Percentiles rank a stretch among this genome's conserved stretches.
Evolutionary conservation across 2,797 vertebrate genomes (phyloP).

Genomic region (Trachurus trachurus): DNA sequence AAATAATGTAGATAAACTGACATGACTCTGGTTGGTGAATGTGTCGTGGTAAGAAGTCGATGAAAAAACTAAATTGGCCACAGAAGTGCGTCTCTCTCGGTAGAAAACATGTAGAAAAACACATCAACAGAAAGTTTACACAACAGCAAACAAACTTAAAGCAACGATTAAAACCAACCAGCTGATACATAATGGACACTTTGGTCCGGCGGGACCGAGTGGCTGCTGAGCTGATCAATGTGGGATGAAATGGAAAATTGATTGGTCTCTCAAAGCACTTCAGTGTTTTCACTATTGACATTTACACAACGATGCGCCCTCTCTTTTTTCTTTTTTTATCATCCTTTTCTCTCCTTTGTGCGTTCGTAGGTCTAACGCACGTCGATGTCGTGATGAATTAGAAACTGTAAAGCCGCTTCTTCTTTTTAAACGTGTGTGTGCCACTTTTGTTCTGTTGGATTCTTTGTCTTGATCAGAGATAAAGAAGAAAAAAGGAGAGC

Average conservation of each 20-base stretch:
- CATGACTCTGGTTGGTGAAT: no score
- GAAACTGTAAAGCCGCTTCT: neutral
- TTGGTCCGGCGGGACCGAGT: neutral
- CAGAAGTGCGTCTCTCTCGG: no score
- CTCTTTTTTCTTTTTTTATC: no score
- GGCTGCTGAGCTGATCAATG: conserved; percentile 8
- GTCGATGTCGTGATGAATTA: neutral
- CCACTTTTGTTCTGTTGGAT: neutral
- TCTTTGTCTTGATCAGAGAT: no score
- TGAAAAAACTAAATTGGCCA: no score
- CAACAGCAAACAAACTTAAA: no score
- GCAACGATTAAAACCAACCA: no score
- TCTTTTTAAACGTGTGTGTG: no score
- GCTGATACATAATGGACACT: neutral
- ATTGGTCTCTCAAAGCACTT: neutral
- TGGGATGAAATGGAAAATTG: conserved; percentile 10
- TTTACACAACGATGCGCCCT: accelerated
- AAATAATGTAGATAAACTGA: no score
- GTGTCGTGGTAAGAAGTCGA: no score
- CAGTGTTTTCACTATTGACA: neutral
- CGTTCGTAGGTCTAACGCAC: neutral
- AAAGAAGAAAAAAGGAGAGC: neutral
- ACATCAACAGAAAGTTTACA: no score
- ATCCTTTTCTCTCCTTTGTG: neutral
- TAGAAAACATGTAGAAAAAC: no score